Evolutionary conservation across 2,888 invertebrate genomes (phyloP).

Genomic region (Herminia tarsipennalis): DNA sequence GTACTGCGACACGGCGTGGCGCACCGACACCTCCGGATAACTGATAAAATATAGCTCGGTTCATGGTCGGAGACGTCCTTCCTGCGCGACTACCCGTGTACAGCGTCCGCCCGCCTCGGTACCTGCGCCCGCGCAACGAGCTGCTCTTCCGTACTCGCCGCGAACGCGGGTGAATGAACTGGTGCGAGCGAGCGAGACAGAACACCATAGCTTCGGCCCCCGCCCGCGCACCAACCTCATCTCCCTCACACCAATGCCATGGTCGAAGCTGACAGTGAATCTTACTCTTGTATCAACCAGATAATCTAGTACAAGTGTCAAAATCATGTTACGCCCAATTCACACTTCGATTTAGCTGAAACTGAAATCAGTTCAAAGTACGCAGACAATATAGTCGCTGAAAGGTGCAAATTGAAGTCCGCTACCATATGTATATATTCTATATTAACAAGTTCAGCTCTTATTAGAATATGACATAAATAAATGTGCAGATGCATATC

Average conservation of each 20-base stretch:
- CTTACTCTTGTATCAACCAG: conserved; percentile 66
- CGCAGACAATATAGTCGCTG: conserved; percentile 11
- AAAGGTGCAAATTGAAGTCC: conserved; percentile 18
- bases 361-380: conserved; percentile 33
- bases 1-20: conserved; percentile 70
- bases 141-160: conserved; percentile 77
- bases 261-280: conserved; percentile 72
- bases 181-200: conserved; percentile 70
- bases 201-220: conserved; percentile 27
- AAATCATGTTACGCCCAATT: conserved; percentile 41
- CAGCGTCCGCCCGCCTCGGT: conserved; percentile 65
- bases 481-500: too few relatives aligned
- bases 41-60: conserved; percentile 81
- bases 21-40: conserved; percentile 79
- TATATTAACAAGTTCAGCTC: neutral
- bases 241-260: conserved; percentile 70
- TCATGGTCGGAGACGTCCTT: conserved; percentile 83
- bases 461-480: neutral
- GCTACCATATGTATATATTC: conserved; percentile 5
- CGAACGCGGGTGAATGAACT: conserved; percentile 79
- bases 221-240: conserved; percentile 11
- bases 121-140: conserved; percentile 71
- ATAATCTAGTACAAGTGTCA: conserved; percentile 73
- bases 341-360: conserved; percentile 45
- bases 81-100: conserved; percentile 69